These are phyloP conservation scores for Drosophila cyrtoloma DNA, from an alignment of 2,888 invertebrate genomes.

Conservation along the genomic window DNA sequence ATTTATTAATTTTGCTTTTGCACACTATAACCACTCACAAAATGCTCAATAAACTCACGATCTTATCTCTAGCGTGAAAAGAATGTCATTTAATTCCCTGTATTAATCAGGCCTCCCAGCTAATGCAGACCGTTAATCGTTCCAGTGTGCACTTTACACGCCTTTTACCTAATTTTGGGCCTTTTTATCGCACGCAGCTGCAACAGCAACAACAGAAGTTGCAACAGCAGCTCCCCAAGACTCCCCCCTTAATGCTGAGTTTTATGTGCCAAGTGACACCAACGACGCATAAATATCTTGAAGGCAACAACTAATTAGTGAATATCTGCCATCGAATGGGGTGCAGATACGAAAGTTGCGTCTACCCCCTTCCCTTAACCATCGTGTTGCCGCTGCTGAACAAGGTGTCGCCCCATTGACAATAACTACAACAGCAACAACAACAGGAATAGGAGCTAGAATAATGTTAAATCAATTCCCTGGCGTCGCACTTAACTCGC, in stretches of 20 bases:
- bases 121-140: conserved; percentile 80
- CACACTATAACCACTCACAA: background rate
- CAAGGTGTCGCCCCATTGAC: conserved; percentile 71
- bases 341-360: conserved; percentile 40
- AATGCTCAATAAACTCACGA: background rate
- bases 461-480: conserved; percentile 76
- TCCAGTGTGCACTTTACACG: conserved; percentile 81
- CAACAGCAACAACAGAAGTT: conserved; percentile 30
- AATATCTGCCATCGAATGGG: conserved; percentile 62
- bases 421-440: conserved; percentile 23
- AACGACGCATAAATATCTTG: conserved; percentile 76
- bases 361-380: background rate
- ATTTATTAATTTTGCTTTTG: background rate
- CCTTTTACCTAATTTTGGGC: conserved; percentile 81
- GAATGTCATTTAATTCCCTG: conserved; percentile 56
- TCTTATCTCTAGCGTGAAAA: conserved; percentile 15
- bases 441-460: conserved; percentile 19
- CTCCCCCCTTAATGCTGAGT: conserved; percentile 14
- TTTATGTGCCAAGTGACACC: conserved; percentile 81
- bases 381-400: conserved; percentile 27
- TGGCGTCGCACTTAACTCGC: conserved; percentile 72
- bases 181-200: conserved; percentile 84
- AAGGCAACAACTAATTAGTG: conserved; percentile 78
- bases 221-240: background rate
- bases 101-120: conserved; percentile 68